Base-by-base conservation (phyloP, 1,140 invertebrate genomes). In the Bursaphelenchus mucronatus region DNA sequence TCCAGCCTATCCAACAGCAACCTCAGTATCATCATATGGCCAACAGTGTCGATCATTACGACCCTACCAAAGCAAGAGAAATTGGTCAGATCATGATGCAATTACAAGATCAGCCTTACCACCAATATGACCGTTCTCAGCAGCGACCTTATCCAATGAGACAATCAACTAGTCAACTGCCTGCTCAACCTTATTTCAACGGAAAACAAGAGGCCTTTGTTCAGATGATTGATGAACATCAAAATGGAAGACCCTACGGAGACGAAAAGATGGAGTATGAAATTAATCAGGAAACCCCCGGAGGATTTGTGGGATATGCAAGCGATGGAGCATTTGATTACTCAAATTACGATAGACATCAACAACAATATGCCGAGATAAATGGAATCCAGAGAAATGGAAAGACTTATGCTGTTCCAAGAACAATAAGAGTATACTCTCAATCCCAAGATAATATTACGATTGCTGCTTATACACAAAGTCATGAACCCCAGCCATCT, bases 61-160 rank as follows among this genome's bases (percentile, higher is more conserved):
- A 66, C 50, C 50, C 62, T 13, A 55, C 15, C 21, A 52, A 54
- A 59, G 53, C 53, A 45, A 68, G 44, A 53, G 40, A 74, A 70
- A 71, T 71, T 43, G 74, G 66, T 43, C 73, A 71, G 39, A 71
- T 71, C 64, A 72, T 71, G 15, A 73, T 69, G 17, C 51, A 75
- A 45, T 67, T 71, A 19, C 70, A 71, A 63, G 66, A 67, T 43
- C 21, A 70, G 13, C 54, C n/a, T 1, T 39, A 30, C 30, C 30
- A 1, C 30, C 30, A 30, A 30, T 30, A 3, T 5, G 30, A 30
- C 30, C 2, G 1, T 30, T 30, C 30, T 5, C 30, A 30, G 30
- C 30, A 30, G 30, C 30, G 30, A 30, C 30, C 30, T 30, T 30
- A 30, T 30, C 5, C 30, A 30, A 30, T 30, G 30, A 30, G 30